Evolutionary conservation across 2,797 vertebrate species (phyloP).

Genomic region (Sebastes alutus): DNA sequence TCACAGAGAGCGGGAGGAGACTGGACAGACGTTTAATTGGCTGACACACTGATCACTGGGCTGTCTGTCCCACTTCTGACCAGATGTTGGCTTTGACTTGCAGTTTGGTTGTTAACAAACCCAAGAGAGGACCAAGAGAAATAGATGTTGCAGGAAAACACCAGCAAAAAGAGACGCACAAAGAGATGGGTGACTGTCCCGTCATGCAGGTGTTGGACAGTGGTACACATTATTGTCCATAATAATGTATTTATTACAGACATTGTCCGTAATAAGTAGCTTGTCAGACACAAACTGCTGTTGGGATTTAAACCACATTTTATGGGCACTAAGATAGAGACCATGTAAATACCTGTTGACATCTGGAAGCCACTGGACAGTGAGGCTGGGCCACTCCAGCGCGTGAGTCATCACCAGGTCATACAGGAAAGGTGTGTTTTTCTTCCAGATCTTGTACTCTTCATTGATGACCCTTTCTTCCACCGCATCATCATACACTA

Average conservation of each 20-base stretch:
- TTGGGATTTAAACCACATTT: not conserved
- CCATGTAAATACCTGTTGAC: slow-evolving; percentile 87
- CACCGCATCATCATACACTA: slow-evolving; percentile 90
- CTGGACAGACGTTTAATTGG: not conserved
- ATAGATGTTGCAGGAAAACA: not conserved
- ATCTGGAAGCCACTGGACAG: slow-evolving; percentile 98
- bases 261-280: fast-evolving
- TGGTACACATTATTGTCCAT: not conserved
- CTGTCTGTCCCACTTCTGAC: not conserved
- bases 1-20: not conserved
- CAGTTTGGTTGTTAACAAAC: not conserved
- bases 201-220: not conserved
- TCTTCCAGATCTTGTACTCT: slow-evolving; percentile 99
- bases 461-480: slow-evolving; percentile 98
- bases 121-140: not conserved
- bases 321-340: not conserved
- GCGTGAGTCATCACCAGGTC: slow-evolving; percentile 99
- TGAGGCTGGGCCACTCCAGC: slow-evolving; percentile 97
- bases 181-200: not conserved
- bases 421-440: slow-evolving; percentile 97
- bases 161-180: not conserved
- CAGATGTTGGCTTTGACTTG: not conserved
- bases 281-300: not conserved
- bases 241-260: no score
- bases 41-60: not conserved